Conservation (phyloP, 2,113 vertebrate genomes). For the Callipepla californica region DNA sequence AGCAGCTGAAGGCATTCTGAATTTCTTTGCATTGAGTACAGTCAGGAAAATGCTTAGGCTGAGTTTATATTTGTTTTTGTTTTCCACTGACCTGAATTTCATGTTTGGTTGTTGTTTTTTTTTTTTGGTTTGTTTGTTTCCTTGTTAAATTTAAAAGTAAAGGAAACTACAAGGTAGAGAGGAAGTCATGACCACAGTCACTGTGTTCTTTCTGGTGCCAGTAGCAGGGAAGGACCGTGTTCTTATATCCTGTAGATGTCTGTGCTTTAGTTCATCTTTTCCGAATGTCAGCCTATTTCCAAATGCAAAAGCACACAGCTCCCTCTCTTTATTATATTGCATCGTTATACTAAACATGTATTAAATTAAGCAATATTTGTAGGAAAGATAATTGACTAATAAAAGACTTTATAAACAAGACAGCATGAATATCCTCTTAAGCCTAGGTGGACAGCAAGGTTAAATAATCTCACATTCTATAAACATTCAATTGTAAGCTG, state of each 20-base stretch:
- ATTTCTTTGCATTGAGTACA: background rate
- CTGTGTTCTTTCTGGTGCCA: background rate
- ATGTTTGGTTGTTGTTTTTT: too few relatives aligned
- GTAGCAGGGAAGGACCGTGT: background rate
- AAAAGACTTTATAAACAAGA: background rate
- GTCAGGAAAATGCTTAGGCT: background rate
- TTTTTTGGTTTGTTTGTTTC: background rate
- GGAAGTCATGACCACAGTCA: background rate
- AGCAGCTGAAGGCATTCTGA: background rate
- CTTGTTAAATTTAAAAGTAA: background rate
- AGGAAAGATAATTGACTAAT: background rate
- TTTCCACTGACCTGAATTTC: background rate
- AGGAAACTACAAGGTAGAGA: background rate
- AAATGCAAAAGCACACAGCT: background rate
- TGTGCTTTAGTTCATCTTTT: background rate
- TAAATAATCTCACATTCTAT: background rate
- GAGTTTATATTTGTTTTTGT: background rate
- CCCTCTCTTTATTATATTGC: background rate
- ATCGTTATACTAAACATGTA: background rate
- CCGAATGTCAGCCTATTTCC: background rate
- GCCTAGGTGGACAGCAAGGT: background rate
- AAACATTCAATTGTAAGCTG: background rate
- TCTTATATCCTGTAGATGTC: background rate
- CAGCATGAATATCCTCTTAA: background rate
- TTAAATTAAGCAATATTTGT: background rate